A percentile compares a stretch with the other conserved stretches of the same genome.
phyloP scores from a whole-genome alignment of 2,113 vertebrate genomes.

The Rhadina sibilatrix region DNA sequence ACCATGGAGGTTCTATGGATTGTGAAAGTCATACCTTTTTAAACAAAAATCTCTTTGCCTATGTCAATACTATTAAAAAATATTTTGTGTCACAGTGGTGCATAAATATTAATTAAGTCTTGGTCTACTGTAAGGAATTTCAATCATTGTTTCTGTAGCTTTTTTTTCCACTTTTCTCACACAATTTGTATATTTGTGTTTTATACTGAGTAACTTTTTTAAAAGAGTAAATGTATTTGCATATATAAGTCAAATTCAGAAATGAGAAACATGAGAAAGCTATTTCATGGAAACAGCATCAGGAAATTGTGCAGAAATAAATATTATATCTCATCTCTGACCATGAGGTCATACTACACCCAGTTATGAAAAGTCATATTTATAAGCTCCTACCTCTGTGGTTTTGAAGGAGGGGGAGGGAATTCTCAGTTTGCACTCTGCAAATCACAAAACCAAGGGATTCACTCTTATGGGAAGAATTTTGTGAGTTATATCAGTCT shows the following conservation, averaged over 20 bases:
- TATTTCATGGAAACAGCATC: conserved; percentile 9
- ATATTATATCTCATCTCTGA: conserved; percentile 18
- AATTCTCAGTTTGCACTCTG: background rate
- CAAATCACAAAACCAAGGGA: background rate
- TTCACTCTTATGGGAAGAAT: background rate
- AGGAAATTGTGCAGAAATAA: conserved; percentile 50
- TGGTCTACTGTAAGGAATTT: background rate
- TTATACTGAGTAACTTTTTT: background rate
- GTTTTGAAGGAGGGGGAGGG: background rate
- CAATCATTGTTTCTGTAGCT: background rate
- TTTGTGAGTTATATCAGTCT: background rate
- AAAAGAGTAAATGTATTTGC: background rate
- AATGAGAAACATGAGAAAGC: background rate
- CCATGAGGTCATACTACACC: conserved; percentile 2
- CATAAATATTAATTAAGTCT: background rate
- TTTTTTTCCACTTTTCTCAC: background rate
- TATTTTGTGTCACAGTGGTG: background rate
- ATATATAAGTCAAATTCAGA: background rate
- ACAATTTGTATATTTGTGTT: background rate
- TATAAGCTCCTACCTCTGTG: conserved; percentile 11
- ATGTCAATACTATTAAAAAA: background rate
- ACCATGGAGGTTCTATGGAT: background rate
- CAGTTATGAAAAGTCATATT: conserved; percentile 35
- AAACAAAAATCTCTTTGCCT: background rate
- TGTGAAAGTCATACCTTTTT: background rate